Evolutionary conservation across 2,113 vertebrate genomes (phyloP), one percentile per base, ranked within the genome.

Genomic region (Cinclus cinclus): DNA sequence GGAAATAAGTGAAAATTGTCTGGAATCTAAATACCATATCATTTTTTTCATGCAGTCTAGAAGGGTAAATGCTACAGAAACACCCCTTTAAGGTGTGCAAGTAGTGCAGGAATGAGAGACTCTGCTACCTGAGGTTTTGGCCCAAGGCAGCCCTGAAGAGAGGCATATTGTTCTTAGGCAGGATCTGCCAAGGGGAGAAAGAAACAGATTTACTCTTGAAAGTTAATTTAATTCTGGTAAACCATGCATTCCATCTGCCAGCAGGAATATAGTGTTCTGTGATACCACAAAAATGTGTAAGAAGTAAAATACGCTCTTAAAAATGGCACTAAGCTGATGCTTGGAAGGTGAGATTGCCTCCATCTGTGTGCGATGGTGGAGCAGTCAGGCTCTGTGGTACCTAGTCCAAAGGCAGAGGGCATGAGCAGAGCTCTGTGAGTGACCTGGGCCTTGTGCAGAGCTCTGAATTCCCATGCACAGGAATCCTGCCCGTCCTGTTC

Each of bases 151-250:
- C 31, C 44, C 31, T 19, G 15, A 70, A 65, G 55, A 75, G 33
- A 65, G 16, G 5, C 7, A 24, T 16, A 17, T 22, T 67, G 42
- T n/a, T 83, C 67, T 60, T 46, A 41, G 25, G 79, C 47, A 76
- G 39, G 49, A 47, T 60, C 60, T 92, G 52, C 59, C 65, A 47
- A 76, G 62, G 30, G 37, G 2, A 82, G 39, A 67, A 27, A 9
- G 60, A 92, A 78, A 83, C 25, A 87, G 76, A 87, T 93, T 83
- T 92, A 52, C 31, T 64, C 67, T 33, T 63, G 33, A 46, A 95
- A 96, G 73, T 73, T 89, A 71, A 64, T 81, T 86, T 78, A 70
- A 44, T 89, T 75, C 83, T 86, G 47, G 52, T 83, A 52, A 96
- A 67, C 24, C 37, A 46, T 52, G 24, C 21, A 47, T 73, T 80